Percentiles rank a stretch among this genome's conserved stretches.
phyloP scores from a whole-genome alignment of 2,797 vertebrate genomes.

The Centropyge bicolor region DNA sequence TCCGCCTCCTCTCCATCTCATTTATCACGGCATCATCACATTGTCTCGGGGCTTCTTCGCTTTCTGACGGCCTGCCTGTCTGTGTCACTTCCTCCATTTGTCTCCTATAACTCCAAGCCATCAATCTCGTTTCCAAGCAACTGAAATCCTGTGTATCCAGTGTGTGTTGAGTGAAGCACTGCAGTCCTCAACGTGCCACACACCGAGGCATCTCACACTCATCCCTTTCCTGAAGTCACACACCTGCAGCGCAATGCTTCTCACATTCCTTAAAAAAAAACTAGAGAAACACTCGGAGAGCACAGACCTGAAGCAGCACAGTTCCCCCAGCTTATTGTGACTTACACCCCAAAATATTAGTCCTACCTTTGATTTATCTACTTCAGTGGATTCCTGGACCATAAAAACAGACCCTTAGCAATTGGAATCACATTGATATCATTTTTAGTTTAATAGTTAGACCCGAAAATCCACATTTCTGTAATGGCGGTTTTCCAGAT shows the following conservation, averaged over 20 bases:
- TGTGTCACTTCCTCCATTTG: slow-evolving; percentile 39
- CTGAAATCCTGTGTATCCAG: slow-evolving; percentile 30
- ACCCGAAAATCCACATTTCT: no score
- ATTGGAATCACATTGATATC: no score
- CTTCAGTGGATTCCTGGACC: no score
- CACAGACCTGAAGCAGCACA: no score
- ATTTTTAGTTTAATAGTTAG: no score
- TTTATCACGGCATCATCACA: slow-evolving; percentile 13
- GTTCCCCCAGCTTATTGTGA: no score
- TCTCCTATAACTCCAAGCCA: slow-evolving; percentile 37
- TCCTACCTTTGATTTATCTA: no score
- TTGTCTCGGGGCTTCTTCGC: slow-evolving; percentile 25
- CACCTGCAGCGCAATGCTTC: neutral
- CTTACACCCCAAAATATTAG: no score
- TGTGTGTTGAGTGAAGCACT: neutral
- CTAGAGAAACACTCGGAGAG: no score
- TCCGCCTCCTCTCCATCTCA: slow-evolving; percentile 15
- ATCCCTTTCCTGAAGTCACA: slow-evolving; percentile 10
- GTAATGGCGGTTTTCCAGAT: no score
- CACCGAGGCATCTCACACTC: neutral
- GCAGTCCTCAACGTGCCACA: neutral
- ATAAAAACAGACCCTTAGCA: no score
- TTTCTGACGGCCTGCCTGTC: slow-evolving; percentile 9
- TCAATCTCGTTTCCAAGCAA: slow-evolving; percentile 69
- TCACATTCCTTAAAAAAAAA: no score